A percentile compares a stretch with the other conserved stretches of the same genome.
phyloP scores from a whole-genome alignment of 2,888 invertebrate genomes.

The Caenorhabditis sp. region DNA sequence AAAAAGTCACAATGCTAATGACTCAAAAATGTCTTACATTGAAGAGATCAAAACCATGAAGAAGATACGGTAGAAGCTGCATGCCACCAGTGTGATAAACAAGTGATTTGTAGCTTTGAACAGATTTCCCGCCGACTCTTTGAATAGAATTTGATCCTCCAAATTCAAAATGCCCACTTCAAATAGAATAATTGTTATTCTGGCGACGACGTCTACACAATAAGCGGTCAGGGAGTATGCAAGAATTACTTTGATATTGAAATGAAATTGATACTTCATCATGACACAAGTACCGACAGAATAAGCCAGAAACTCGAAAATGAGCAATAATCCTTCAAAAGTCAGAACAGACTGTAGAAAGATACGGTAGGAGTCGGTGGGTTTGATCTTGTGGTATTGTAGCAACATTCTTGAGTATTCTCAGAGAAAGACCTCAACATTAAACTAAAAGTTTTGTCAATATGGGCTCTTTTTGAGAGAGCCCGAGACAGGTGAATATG shows the following conservation, averaged over 20 bases:
- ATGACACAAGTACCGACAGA: neutral
- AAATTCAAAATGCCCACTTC: constrained; percentile 20
- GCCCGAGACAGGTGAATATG: neutral
- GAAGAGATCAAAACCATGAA: constrained; percentile 31
- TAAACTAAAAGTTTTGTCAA: neutral
- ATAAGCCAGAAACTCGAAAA: constrained; percentile 12
- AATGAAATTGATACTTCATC: constrained; percentile 28
- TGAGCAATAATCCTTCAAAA: neutral
- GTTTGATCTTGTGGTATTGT: constrained; percentile 21
- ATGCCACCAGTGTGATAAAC: constrained; percentile 11
- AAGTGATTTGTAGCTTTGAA: neutral
- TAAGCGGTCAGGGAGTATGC: constrained; percentile 19
- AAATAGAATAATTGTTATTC: constrained; percentile 12
- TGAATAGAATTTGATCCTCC: neutral
- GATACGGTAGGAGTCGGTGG: constrained; percentile 7
- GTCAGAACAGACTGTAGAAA: neutral
- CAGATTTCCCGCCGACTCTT: neutral
- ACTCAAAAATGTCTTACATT: constrained; percentile 21
- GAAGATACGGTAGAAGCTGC: constrained; percentile 19
- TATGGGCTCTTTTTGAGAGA: no score
- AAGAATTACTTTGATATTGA: constrained; percentile 26
- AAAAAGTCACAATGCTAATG: neutral
- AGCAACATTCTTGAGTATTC: constrained; percentile 14
- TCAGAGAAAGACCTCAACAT: no score
- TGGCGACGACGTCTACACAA: constrained; percentile 30